Base-by-base conservation (phyloP, 1,140 invertebrate species). In the Dreissena polymorpha region DNA sequence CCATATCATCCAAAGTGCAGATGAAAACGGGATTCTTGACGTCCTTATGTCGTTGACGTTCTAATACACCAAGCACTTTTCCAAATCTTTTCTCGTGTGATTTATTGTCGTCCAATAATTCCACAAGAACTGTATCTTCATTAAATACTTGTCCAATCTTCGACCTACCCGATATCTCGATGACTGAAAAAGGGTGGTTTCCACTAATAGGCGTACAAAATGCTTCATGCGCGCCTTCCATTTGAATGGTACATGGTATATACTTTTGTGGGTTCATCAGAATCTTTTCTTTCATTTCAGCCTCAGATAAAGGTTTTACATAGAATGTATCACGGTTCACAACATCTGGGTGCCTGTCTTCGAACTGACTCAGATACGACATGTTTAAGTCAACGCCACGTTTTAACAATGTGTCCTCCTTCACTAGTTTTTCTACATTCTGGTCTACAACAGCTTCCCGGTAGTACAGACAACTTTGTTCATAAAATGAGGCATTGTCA, bases 121-220 rank as follows among this genome's bases (percentile, higher is more conserved):
- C 85, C 7, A 92, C 90, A 29, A 90, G 81, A 21, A 92, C 91
- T 57, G 87, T 87, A 85, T 92, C 91, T 50, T 85, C 89, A 57
- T 85, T 83, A 78, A 90, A 91, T 16, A 86, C 72, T 65, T 79
- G 87, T 7, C 91, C 91, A 85, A 87, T 87, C 82, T 88, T 90
- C 29, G 86, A 87, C 71, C 91, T 81, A 0, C 90, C 88, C 10
- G 70, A 81, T 13, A 92, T 91, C 57, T 86, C 75, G 55, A 92
- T 89, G 12, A 86, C 74, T 5, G 68, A 50, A n/a, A 86, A 29
- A 2, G 39, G 51, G 21, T 50, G 73, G 27, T 80, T 71, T 57
- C 64, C 29, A 65, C 85, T 75, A 14, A 89, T 13, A 14, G 84
- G 81, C 53, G 29, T 86, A 49, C 87, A 87, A 16, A 85, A 39